A percentile compares a stretch with the other conserved stretches of the same genome.
These are phyloP conservation scores for Harlomillsia oculata DNA, from an alignment of 1,140 invertebrate species.

Conservation along the genomic window DNA sequence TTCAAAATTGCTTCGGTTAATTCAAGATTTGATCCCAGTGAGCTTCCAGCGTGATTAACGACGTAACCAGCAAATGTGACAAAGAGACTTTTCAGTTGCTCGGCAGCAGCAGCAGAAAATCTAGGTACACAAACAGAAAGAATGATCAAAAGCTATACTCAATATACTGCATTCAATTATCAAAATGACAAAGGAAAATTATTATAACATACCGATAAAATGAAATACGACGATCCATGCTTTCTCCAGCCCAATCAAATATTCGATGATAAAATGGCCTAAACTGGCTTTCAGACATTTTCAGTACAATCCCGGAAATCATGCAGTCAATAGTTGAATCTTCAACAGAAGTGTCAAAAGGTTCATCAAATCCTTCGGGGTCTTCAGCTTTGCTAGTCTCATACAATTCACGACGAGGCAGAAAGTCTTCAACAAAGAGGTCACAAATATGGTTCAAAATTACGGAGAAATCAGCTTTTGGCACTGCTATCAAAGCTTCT, in stretches of 20 bases:
- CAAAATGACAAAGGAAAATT: background rate
- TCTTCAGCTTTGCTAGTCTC: constrained; percentile 36
- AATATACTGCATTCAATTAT: background rate
- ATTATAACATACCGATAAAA: constrained; percentile 56
- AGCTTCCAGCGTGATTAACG: constrained; percentile 61
- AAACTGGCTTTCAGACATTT: constrained; percentile 78
- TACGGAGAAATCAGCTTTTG: constrained; percentile 30
- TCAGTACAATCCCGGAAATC: constrained; percentile 61
- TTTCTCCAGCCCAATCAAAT: constrained; percentile 61
- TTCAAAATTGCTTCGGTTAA: constrained; percentile 25
- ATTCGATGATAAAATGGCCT: constrained; percentile 75
- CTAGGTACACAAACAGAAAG: constrained; percentile 32
- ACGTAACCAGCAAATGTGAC: constrained; percentile 78
- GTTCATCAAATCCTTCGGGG: constrained; percentile 22
- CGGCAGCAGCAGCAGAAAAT: constrained; percentile 44
- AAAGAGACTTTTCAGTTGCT: constrained; percentile 75
- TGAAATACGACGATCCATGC: constrained; percentile 57
- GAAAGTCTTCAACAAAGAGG: constrained; percentile 66
- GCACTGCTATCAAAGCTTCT: constrained; percentile 17
- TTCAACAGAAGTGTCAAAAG: constrained; percentile 50
- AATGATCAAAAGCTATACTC: background rate
- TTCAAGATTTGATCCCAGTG: constrained; percentile 46
- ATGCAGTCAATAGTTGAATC: constrained; percentile 61
- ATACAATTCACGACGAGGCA: constrained; percentile 50
- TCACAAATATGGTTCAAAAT: constrained; percentile 69